Percentiles rank a stretch among this genome's conserved stretches.
Conservation (phyloP, 2,888 invertebrate species). For the Aproaerema taeniolella region DNA sequence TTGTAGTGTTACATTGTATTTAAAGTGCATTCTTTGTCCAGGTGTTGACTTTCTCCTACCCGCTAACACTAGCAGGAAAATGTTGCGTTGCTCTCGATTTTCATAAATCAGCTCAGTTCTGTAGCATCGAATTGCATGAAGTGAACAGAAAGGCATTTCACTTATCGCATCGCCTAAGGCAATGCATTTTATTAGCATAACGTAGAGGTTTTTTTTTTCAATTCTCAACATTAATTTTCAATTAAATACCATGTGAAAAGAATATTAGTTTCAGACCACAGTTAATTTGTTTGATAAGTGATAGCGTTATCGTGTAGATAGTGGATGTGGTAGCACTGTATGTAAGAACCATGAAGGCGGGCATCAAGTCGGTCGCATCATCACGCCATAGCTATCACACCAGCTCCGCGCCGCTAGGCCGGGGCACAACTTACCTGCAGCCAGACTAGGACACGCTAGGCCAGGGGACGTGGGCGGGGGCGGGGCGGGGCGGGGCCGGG, state of each 20-base stretch:
- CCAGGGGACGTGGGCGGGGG: conserved; percentile 9
- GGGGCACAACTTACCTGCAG: conserved; percentile 34
- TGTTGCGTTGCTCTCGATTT: conserved; percentile 71
- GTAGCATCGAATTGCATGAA: conserved; percentile 56
- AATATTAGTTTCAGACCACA: conserved; percentile 35
- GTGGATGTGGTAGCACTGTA: conserved; percentile 64
- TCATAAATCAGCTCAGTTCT: conserved; percentile 42
- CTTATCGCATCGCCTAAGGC: conserved; percentile 48
- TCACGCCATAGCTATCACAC: conserved; percentile 12
- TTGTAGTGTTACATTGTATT: conserved; percentile 70
- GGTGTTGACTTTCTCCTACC: conserved; percentile 73
- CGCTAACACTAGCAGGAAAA: conserved; percentile 76
- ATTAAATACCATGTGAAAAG: no score
- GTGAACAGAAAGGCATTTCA: conserved; percentile 56
- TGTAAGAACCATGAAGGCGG: no score
- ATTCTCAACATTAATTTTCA: conserved; percentile 26
- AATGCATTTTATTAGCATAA: conserved; percentile 37
- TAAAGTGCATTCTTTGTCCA: conserved; percentile 74
- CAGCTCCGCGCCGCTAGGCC: conserved; percentile 21
- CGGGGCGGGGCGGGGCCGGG: conserved; percentile 16
- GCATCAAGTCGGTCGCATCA: no score
- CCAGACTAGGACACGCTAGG: conserved; percentile 27
- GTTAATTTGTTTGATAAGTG: conserved; percentile 63
- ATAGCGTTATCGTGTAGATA: conserved; percentile 59
- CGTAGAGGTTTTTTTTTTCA: conserved; percentile 27